Evolutionary conservation across 2,888 invertebrate species (phyloP).

Genomic region (Mechanitis mazaeus): DNA sequence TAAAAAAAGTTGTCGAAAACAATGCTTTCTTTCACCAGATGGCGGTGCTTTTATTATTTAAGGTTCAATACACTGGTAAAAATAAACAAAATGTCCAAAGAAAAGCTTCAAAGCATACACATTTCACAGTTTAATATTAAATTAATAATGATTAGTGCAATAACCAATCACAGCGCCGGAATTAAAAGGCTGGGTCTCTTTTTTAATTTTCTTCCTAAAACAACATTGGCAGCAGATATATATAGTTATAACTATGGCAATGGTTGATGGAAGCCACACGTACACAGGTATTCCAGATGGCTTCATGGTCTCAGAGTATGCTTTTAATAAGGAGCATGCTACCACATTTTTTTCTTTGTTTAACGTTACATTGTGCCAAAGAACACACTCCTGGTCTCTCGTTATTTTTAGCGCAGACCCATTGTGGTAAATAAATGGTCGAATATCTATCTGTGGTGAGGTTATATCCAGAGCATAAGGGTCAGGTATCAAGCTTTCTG

Average conservation of each 20-base stretch:
- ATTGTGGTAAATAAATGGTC: constrained; percentile 42
- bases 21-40: too few species aligned
- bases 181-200: constrained; percentile 44
- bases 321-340: constrained; percentile 56
- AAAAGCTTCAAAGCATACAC: not conserved
- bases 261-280: constrained; percentile 57
- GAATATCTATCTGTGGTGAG: constrained; percentile 49
- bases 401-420: constrained; percentile 47
- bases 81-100: not conserved
- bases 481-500: constrained; percentile 35
- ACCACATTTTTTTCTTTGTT: constrained; percentile 47
- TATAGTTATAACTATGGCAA: constrained; percentile 46
- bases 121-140: not conserved
- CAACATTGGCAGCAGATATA: constrained; percentile 51
- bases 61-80: too few species aligned
- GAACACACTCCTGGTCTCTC: constrained; percentile 53
- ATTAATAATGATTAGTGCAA: constrained; percentile 19
- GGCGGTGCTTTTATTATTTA: too few species aligned
- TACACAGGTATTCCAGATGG: constrained; percentile 57
- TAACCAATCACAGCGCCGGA: constrained; percentile 23
- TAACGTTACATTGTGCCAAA: constrained; percentile 61
- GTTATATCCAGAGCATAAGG: constrained; percentile 51
- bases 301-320: constrained; percentile 59
- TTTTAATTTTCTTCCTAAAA: constrained; percentile 42
- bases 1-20: too few species aligned